phyloP scores from a whole-genome alignment of 2,888 invertebrate species.

The Proisotoma minuta region DNA sequence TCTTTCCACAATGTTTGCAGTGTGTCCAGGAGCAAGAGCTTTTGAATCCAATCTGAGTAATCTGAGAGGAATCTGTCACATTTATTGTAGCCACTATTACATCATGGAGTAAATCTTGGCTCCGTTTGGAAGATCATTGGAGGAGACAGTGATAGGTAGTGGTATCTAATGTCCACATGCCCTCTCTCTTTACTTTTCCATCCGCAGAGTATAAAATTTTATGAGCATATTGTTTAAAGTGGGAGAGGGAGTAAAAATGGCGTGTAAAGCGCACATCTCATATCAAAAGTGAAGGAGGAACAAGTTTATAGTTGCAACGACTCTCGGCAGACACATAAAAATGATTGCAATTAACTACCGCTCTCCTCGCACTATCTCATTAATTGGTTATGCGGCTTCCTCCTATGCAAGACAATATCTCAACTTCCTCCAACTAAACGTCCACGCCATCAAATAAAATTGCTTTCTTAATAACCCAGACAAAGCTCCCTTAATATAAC shows the following conservation, averaged over 20 bases:
- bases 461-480: not conserved
- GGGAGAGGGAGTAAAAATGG: slow-evolving; percentile 3
- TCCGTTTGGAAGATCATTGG: slow-evolving; percentile 6
- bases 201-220: slow-evolving; percentile 22
- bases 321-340: slow-evolving; percentile 47
- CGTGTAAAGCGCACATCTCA: slow-evolving; percentile 2
- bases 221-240: slow-evolving; percentile 23
- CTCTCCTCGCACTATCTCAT: slow-evolving; percentile 36
- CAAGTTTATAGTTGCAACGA: slow-evolving; percentile 46
- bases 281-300: slow-evolving; percentile 29
- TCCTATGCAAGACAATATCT: not conserved
- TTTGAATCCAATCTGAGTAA: not conserved
- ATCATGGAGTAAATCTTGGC: slow-evolving; percentile 12
- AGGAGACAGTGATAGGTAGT: slow-evolving; percentile 17
- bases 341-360: slow-evolving; percentile 48
- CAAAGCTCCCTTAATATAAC: no score
- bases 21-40: no score
- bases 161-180: slow-evolving; percentile 7
- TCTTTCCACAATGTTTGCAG: no score
- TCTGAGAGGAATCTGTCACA: not conserved
- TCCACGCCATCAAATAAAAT: slow-evolving; percentile 1
- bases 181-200: slow-evolving; percentile 8
- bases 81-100: not conserved
- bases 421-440: not conserved
- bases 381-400: slow-evolving; percentile 39